These are phyloP conservation scores for Coturnix japonica DNA, from an alignment of 2,113 vertebrate species.

Conservation along the genomic window DNA sequence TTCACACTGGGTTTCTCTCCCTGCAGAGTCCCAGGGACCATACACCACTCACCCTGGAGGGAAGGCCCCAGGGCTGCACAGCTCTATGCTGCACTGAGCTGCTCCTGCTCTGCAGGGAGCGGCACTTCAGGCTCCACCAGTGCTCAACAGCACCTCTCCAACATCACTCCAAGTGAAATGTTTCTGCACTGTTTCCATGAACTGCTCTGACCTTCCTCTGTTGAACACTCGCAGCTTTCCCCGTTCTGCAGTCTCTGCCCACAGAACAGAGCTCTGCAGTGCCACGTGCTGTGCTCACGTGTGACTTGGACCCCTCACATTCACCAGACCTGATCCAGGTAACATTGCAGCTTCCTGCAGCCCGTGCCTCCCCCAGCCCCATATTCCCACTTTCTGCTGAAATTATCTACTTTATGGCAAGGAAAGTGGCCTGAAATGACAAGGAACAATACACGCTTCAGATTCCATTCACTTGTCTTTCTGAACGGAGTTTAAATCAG, in stretches of 20 bases:
- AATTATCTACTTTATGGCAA: neutral
- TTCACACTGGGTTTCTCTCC: neutral
- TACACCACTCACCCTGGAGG: neutral
- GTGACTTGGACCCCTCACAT: neutral
- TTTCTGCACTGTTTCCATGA: neutral
- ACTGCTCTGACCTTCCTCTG: neutral
- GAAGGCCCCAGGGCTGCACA: neutral
- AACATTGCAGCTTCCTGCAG: neutral
- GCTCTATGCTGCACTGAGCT: neutral
- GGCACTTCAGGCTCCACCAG: neutral
- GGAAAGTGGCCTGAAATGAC: neutral
- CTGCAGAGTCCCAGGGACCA: neutral
- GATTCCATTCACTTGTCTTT: neutral
- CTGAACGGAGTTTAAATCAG: neutral
- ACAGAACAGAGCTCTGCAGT: neutral
- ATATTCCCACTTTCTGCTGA: neutral
- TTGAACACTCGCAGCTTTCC: neutral
- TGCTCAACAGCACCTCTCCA: conserved; percentile 5
- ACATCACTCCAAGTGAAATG: neutral
- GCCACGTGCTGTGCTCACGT: neutral
- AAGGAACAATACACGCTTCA: neutral
- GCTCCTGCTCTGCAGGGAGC: neutral
- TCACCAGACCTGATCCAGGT: neutral
- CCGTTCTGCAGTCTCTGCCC: neutral
- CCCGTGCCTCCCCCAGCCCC: neutral